Evolutionary conservation across 1,140 invertebrate species (phyloP), one percentile per base, ranked within the genome.

Genomic region (Eriocheir sinensis): DNA sequence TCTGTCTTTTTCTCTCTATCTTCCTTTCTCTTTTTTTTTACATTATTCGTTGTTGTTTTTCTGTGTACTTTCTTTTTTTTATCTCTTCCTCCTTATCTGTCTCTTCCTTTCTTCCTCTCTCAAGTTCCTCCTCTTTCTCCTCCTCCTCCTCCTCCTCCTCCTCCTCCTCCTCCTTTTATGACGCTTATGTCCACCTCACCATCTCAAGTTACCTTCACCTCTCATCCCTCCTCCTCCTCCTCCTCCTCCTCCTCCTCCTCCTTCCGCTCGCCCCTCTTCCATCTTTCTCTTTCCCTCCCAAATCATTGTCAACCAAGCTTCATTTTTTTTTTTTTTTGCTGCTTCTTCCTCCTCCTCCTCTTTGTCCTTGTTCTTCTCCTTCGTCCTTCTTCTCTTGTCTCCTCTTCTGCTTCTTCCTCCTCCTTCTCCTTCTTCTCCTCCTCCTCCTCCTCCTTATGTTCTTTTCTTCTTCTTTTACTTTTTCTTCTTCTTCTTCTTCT

Each of bases 71-170:
- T 60, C n/a, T 48, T 34, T 32, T 90, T 9, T 90, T 48, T 36
- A 3, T 44, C 30, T 44, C 34, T 34, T 53, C 12, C 38, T 40
- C n/a, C 38, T 38, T 30, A 30, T 88, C 0, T 3, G 3, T 88
- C 30, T 88, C 85, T 88, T 38, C 38, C 88, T 53, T 30, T 89
- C 88, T 89, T 41, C 32, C 30, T 89, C 88, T 48, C 41, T 89
- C 41, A 32, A 27, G 21, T 44, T 44, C 88, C 41, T 41, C 44
- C 88, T 89, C 40, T 6, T 30, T 41, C 30, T 88, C 88, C 41
- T 44, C 32, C 40, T 48, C 30, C 32, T 38, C 32, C 41, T 89
- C 88, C 41, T 44, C 27, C 27, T 89, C 0, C 8, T 4, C 4
- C 30, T 41, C 8, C 4, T 41, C n/a, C 17, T n/a, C 32, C 30